These are phyloP conservation scores for Macrotis lagotis DNA, from an alignment of 2,113 vertebrate species.

Conservation along the genomic window DNA sequence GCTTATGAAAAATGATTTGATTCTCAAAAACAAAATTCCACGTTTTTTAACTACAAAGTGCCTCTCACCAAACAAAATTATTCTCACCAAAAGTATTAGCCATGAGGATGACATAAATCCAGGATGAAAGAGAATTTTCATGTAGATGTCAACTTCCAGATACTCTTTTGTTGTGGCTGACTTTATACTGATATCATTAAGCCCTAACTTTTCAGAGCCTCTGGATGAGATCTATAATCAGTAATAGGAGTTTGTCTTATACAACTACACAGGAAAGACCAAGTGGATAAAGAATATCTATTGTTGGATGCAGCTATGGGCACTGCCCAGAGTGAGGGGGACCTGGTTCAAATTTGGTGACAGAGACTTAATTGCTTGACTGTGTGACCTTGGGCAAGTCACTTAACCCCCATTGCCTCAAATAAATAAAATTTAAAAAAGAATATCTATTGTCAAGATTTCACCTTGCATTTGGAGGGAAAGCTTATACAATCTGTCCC, in stretches of 20 bases:
- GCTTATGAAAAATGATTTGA: not conserved
- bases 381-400: too few relatives aligned
- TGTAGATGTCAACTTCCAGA: not conserved
- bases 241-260: not conserved
- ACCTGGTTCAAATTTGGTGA: too few relatives aligned
- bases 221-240: not conserved
- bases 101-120: not conserved
- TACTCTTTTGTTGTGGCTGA: not conserved
- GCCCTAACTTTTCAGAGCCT: not conserved
- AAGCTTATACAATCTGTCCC: not conserved
- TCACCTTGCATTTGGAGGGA: not conserved
- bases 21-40: not conserved
- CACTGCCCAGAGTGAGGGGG: too few relatives aligned
- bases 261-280: not conserved
- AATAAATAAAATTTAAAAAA: too few relatives aligned
- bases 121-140: not conserved
- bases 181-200: not conserved
- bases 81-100: not conserved
- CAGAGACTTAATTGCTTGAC: too few relatives aligned
- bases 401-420: too few relatives aligned
- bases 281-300: not conserved
- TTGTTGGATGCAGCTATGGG: too few relatives aligned
- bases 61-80: too few relatives aligned
- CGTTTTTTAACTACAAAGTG: not conserved
- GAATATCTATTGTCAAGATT: not conserved